Conservation (phyloP, 2,797 vertebrate genomes). For the Pseudomugil tenellus region DNA sequence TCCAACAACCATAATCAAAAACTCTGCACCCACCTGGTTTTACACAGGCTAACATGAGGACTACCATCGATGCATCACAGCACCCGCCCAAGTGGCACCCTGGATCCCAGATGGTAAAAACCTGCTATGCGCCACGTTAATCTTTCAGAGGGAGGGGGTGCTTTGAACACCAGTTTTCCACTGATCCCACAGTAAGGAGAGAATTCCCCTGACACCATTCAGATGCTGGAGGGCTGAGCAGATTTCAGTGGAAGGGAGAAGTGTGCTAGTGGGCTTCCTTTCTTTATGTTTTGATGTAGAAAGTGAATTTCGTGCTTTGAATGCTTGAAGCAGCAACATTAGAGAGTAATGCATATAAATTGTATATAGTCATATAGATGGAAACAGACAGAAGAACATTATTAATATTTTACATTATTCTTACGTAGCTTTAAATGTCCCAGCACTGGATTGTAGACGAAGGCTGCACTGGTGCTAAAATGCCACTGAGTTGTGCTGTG, state of each 20-base stretch:
- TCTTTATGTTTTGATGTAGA: neutral
- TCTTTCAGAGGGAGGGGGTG: conserved; percentile 30
- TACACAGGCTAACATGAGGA: conserved; percentile 6
- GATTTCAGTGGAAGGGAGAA: conserved; percentile 10
- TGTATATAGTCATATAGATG: neutral
- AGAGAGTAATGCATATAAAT: neutral
- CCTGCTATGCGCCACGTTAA: conserved; percentile 30
- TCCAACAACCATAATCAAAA: neutral
- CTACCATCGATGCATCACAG: conserved; percentile 26
- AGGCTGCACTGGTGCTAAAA: conserved; percentile 23
- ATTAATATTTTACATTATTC: neutral
- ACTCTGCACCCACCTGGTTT: neutral
- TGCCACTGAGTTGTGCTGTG: conserved; percentile 46
- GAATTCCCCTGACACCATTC: conserved; percentile 39
- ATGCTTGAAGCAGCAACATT: neutral
- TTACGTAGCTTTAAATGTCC: neutral
- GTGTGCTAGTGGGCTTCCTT: conserved; percentile 6
- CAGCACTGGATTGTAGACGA: neutral
- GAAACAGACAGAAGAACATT: neutral
- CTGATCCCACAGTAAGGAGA: conserved; percentile 31
- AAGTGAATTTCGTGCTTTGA: neutral
- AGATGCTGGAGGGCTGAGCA: conserved; percentile 25
- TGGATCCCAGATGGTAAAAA: conserved; percentile 52
- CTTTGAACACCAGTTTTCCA: conserved; percentile 57
- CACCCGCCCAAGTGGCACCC: conserved; percentile 42